Evolutionary conservation across 2,797 vertebrate genomes (phyloP).

Genomic region (Sebastiscus albofasciatus): DNA sequence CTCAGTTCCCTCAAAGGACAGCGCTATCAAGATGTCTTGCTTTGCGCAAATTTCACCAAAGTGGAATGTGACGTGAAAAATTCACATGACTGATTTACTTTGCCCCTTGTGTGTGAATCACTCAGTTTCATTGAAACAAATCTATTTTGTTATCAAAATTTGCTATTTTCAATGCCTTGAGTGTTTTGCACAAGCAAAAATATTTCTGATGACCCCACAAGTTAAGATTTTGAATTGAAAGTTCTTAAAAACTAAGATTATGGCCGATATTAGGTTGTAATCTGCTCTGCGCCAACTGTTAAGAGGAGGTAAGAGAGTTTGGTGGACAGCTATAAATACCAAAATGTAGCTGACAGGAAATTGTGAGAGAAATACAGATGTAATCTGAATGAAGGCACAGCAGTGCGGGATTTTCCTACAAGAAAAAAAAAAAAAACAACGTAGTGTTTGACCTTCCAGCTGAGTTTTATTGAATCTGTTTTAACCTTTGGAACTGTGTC

Average conservation of each 20-base stretch:
- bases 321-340: conserved; percentile 2
- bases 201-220: background rate
- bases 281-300: background rate
- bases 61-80: background rate
- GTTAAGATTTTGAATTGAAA: background rate
- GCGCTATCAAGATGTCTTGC: too few species aligned
- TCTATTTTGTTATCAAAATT: background rate
- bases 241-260: background rate
- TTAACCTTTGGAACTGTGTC: background rate
- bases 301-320: background rate
- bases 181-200: background rate
- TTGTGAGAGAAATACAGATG: background rate
- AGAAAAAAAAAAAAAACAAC: background rate
- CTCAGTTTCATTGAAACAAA: background rate
- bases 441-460: conserved; percentile 15
- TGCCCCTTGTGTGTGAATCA: background rate
- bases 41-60: background rate
- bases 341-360: background rate
- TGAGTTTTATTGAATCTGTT: conserved; percentile 18
- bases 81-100: accelerated
- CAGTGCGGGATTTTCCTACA: background rate
- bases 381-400: conserved; percentile 7
- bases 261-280: background rate
- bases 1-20: too few species aligned
- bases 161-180: background rate